Evolutionary conservation across 2,113 vertebrate species (phyloP).

Genomic region (Oriolus oriolus): DNA sequence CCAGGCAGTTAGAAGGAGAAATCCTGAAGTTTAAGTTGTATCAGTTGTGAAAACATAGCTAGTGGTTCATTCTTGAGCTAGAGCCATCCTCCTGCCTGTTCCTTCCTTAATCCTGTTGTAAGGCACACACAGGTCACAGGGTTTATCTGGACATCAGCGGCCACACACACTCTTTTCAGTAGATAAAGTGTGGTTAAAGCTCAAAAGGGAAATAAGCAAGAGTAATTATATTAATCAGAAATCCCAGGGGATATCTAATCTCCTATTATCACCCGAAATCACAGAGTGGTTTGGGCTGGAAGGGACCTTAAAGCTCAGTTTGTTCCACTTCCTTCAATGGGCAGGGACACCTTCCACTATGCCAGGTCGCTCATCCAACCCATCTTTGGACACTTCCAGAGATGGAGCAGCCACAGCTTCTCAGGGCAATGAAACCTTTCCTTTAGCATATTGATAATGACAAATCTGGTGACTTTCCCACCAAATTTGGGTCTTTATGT

Average conservation of each 20-base stretch:
- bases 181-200: background rate
- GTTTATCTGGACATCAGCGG: background rate
- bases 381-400: background rate
- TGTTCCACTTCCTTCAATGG: background rate
- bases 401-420: background rate
- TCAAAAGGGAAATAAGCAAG: background rate
- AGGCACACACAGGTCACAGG: background rate
- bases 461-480: background rate
- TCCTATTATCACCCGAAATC: background rate
- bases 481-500: fast-evolving
- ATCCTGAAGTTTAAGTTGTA: background rate
- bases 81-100: background rate
- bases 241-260: background rate
- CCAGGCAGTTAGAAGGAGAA: background rate
- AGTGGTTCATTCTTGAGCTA: background rate
- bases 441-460: fast-evolving
- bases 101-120: background rate
- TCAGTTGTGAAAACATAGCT: background rate
- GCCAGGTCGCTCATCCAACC: background rate
- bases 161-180: background rate
- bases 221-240: background rate
- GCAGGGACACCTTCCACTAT: background rate
- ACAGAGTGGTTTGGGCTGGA: background rate
- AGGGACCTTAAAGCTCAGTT: background rate
- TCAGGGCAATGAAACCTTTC: background rate